phyloP scores from a whole-genome alignment of 1,140 invertebrate genomes.

The Mycetomoellerius zeteki region DNA sequence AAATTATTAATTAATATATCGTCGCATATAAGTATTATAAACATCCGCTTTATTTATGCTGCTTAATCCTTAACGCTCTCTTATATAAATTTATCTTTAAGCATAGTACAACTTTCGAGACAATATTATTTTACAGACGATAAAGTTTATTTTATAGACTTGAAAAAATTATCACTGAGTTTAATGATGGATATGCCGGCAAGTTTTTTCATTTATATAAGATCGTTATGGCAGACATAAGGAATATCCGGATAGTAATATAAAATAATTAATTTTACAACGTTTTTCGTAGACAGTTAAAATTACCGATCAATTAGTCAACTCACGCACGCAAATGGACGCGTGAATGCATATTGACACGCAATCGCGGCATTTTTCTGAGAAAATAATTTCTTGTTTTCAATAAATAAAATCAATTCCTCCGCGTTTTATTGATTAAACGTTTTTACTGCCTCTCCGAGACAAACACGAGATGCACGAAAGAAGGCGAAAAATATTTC shows the following conservation, averaged over 20 bases:
- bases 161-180: conserved; percentile 3
- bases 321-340: neutral
- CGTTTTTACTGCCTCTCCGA: neutral
- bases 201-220: neutral
- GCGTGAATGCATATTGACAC: neutral
- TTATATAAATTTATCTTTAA: neutral
- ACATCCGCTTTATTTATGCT: neutral
- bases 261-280: conserved; percentile 42
- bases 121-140: neutral
- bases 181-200: neutral
- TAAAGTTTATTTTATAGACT: neutral
- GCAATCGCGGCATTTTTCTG: neutral
- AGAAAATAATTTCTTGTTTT: conserved; percentile 30
- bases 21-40: neutral
- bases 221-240: neutral
- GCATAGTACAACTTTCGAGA: neutral
- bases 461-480: neutral
- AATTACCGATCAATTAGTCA: conserved; percentile 35
- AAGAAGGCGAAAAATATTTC: neutral
- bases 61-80: conserved; percentile 8
- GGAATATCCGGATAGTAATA: neutral
- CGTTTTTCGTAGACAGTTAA: conserved; percentile 5
- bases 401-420: conserved; percentile 1
- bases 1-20: neutral
- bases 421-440: neutral